Base-by-base conservation (phyloP, 2,888 invertebrate genomes). In the Habroteleia sp. region DNA sequence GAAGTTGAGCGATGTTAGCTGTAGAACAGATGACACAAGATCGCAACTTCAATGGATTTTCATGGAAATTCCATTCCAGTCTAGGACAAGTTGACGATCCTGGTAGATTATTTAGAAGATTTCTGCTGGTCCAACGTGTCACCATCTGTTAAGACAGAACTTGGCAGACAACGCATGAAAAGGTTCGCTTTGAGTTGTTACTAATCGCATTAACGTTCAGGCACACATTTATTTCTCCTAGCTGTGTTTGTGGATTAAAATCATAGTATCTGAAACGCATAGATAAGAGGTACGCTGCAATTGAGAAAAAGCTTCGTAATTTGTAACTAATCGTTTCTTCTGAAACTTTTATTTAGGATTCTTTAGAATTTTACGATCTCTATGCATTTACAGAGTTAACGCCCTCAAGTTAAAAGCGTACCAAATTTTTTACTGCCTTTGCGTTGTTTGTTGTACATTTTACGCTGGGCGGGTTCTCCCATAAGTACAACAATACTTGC, bases 301-400 rank as follows among this genome's bases (percentile, higher is more conserved):
- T 20, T 2, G 20, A 20, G 2, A 20, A 3, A 3, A 20, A 20
- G 2, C 5, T 20, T 20, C 20, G 27, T 7, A 27, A 27, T 27
- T 1, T 29, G 8, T 10, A 8, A 8, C 10, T 10, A 4, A 1
- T 29, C 10, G 2, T 29, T 25, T 25, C 7, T 25, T 25, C 25
- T 3, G 25, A 25, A 3, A 20, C 3, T 27, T 48, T 33, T 16
- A 17, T n/a, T 17, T 10, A 7, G 8, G 62, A 39, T 56, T 56
- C 31, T 68, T 62, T 31, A 23, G 41, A 62, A 62, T 72, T 72
- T 72, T 72, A 72, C 52, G 73, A 52, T 37, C 37, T 3, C 17
- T 31, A 20, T 33, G 44, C 72, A 56, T 65, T 63, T 60, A 39
- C 27, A 46, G 46, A 54, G 62, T 60, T 37, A 65, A 74, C 62